phyloP scores from a whole-genome alignment of 2,113 vertebrate genomes.

The Brachionichthys hirsutus region DNA sequence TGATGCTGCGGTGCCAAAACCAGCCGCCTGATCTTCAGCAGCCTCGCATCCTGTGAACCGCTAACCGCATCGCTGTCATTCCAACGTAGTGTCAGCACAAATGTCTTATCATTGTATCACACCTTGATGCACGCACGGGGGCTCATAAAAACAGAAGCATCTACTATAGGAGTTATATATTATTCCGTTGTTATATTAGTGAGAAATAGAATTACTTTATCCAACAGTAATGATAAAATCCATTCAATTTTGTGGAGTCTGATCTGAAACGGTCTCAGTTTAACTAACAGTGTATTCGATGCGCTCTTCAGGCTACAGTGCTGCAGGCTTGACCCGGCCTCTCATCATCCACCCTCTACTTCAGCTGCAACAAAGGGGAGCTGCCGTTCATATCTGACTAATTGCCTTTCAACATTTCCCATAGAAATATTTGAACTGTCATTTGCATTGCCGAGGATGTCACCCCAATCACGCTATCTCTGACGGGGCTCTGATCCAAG shows the following conservation, averaged over 20 bases:
- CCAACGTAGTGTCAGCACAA: neutral
- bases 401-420: slow-evolving; percentile 30
- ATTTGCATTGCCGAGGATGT: slow-evolving; percentile 1
- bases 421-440: slow-evolving; percentile 11
- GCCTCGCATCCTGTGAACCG: slow-evolving; percentile 10
- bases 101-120: neutral
- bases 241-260: too few species aligned
- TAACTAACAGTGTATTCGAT: too few species aligned
- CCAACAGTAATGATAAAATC: too few species aligned
- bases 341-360: slow-evolving; percentile 31
- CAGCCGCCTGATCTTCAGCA: slow-evolving; percentile 31
- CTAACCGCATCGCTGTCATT: neutral
- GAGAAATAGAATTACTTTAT: too few species aligned
- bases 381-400: slow-evolving; percentile 26
- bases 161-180: too few species aligned
- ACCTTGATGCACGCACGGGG: neutral
- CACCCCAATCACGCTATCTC: neutral
- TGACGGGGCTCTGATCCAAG: slow-evolving; percentile 17
- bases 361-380: slow-evolving; percentile 4
- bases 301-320: neutral
- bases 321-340: slow-evolving; percentile 14
- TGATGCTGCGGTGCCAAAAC: slow-evolving; percentile 29
- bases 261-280: too few species aligned
- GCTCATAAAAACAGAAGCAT: neutral
- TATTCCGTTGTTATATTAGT: too few species aligned